These are phyloP conservation scores for Thalpophila matura DNA, from an alignment of 2,888 invertebrate species.

Conservation along the genomic window DNA sequence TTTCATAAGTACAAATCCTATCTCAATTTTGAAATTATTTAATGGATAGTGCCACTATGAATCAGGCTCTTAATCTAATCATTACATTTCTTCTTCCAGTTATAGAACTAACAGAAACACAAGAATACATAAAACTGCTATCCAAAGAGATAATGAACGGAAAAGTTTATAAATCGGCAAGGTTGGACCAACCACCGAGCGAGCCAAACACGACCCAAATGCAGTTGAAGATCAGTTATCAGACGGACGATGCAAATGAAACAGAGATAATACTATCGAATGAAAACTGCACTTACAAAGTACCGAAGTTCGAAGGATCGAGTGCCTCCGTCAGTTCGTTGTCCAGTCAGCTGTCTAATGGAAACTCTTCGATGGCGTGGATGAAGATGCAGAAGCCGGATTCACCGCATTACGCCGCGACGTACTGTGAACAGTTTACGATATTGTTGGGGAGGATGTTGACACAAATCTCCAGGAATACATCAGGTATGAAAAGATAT, in stretches of 20 bases:
- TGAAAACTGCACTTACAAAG: constrained; percentile 84
- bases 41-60: too few relatives aligned
- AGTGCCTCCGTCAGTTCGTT: constrained; percentile 80
- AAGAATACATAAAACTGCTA: constrained; percentile 85
- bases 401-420: constrained; percentile 85
- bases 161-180: constrained; percentile 84
- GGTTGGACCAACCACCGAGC: constrained; percentile 68
- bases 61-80: too few relatives aligned
- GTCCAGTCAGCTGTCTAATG: constrained; percentile 80
- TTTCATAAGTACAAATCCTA: too few relatives aligned
- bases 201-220: constrained; percentile 74
- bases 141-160: constrained; percentile 91
- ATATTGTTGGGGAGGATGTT: constrained; percentile 91
- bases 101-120: constrained; percentile 92
- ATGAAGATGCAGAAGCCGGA: constrained; percentile 89
- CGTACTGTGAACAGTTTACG: constrained; percentile 91
- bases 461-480: constrained; percentile 91
- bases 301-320: constrained; percentile 75
- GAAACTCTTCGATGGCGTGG: constrained; percentile 84
- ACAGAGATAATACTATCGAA: constrained; percentile 83
- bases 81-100: constrained; percentile 82
- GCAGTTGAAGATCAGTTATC: constrained; percentile 83
- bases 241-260: constrained; percentile 78
- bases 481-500: constrained; percentile 85
- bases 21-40: too few relatives aligned